phyloP scores from a whole-genome alignment of 2,888 invertebrate genomes.

The Acronicta aceris region DNA sequence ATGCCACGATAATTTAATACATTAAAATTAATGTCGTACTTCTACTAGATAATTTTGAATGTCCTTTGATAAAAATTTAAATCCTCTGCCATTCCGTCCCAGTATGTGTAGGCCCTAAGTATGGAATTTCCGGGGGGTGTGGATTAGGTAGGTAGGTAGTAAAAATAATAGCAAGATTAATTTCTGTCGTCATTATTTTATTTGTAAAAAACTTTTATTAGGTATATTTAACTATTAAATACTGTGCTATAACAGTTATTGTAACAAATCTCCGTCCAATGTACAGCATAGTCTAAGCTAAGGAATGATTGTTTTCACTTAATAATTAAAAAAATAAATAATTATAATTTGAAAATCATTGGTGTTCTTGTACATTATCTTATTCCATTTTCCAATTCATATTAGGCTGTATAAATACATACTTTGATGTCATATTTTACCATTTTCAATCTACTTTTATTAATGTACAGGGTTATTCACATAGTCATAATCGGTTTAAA shows the following conservation, averaged over 20 bases:
- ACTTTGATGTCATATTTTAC: not conserved
- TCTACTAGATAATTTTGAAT: too few species aligned
- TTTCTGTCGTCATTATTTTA: conserved; percentile 39
- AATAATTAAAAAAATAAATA: conserved; percentile 30
- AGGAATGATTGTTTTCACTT: conserved; percentile 53
- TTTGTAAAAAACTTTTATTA: conserved; percentile 52
- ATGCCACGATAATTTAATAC: too few species aligned
- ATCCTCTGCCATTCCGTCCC: too few species aligned
- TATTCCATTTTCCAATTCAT: not conserved
- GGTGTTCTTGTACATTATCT: conserved; percentile 20
- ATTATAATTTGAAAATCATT: conserved; percentile 13
- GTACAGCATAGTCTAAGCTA: conserved; percentile 39
- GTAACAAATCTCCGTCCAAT: conserved; percentile 44
- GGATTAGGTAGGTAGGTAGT: not conserved
- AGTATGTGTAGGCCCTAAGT: too few species aligned
- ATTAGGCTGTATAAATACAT: not conserved
- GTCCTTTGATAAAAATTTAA: too few species aligned
- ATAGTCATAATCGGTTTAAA: too few species aligned
- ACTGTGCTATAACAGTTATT: conserved; percentile 40
- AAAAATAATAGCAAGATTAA: conserved; percentile 5
- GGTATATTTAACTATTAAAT: conserved; percentile 36
- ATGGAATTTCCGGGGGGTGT: too few species aligned
- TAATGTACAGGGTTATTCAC: not conserved
- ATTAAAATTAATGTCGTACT: too few species aligned
- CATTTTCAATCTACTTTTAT: too few species aligned